A percentile compares a stretch with the other conserved stretches of the same genome.
Evolutionary conservation across 2,888 invertebrate genomes (phyloP).

Genomic region (Drosophila incognita): DNA sequence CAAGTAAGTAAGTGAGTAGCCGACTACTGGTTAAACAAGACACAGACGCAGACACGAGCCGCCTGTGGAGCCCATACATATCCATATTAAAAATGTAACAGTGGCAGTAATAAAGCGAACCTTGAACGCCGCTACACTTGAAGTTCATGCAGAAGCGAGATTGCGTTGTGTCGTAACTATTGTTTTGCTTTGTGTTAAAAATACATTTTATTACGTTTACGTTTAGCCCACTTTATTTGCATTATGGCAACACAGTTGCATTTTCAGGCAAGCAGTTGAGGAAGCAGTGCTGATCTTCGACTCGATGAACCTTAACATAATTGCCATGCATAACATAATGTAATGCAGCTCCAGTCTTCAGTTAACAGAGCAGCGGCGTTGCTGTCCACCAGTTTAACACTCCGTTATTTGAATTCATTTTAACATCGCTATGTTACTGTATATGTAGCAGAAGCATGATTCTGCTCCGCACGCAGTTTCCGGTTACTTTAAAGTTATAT

Average conservation of each 20-base stretch:
- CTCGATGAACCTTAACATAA: not conserved
- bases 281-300: not conserved
- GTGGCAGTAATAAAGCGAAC: constrained; percentile 18
- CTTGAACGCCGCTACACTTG: constrained; percentile 33
- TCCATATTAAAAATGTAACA: constrained; percentile 28
- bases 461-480: not conserved
- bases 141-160: constrained; percentile 10
- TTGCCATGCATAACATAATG: not conserved
- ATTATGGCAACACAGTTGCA: not conserved
- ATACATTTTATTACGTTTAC: constrained; percentile 8
- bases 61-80: constrained; percentile 27
- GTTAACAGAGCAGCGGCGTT: not conserved
- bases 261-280: constrained; percentile 1
- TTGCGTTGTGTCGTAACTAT: constrained; percentile 13
- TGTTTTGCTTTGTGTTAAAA: constrained; percentile 3
- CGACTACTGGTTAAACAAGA: constrained; percentile 36
- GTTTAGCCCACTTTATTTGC: not conserved
- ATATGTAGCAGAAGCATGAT: not conserved
- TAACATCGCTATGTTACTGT: not conserved
- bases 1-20: not conserved
- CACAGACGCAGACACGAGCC: constrained; percentile 16
- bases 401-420: not conserved
- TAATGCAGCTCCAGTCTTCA: not conserved
- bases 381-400: not conserved
- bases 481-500: not conserved